Evolutionary conservation across 1,140 invertebrate genomes (phyloP), one percentile per base, ranked within the genome.

Genomic region (Sarcophaga peregrina): DNA sequence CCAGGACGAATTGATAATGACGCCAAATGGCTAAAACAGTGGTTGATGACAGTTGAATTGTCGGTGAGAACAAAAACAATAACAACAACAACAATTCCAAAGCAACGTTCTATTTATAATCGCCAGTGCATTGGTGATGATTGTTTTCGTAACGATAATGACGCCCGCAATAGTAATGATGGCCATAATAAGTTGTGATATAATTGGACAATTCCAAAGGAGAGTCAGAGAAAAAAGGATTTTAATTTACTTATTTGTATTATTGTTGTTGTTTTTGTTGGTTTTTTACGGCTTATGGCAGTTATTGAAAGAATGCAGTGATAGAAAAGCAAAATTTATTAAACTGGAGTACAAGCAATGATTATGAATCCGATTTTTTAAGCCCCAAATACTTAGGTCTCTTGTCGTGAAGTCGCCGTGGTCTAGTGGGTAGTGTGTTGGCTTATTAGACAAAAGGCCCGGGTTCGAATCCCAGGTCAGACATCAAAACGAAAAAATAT

Each of bases 1-100:
- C 74, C 74, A 76, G 74, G 74, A 76, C 74, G 74, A 76, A 76
- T 76, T 76, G 74, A 47, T 76, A 76, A 76, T 76, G 74, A 76
- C 74, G 74, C 74, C 74, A 76, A 76, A 37, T 37, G 25, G 58
- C 58, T 7, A 62, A 62, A 62, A 48, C 74, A 76, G 74, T 76
- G 74, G 74, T 76, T 76, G 73, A 45, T 74, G 74, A 48, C 46
- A 76, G 62, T 68, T 8, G 25, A 37, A 37, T 37, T 37, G 25
- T 37, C 25, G 25, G 25, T 37, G 25, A 52, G 1, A 25, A 20
- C 62, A 68, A 68, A 17, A n/a, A 68, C 17, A 68, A 68, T 6
- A 58, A n/a, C 11, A 37, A 37, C 1, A 37, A 37, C 4, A 37
- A 37, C 25, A 37, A 37, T 4, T 4, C 1, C 25, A 37, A 37